phyloP scores from a whole-genome alignment of 2,888 invertebrate species.

The Alviniconcha strummeri region DNA sequence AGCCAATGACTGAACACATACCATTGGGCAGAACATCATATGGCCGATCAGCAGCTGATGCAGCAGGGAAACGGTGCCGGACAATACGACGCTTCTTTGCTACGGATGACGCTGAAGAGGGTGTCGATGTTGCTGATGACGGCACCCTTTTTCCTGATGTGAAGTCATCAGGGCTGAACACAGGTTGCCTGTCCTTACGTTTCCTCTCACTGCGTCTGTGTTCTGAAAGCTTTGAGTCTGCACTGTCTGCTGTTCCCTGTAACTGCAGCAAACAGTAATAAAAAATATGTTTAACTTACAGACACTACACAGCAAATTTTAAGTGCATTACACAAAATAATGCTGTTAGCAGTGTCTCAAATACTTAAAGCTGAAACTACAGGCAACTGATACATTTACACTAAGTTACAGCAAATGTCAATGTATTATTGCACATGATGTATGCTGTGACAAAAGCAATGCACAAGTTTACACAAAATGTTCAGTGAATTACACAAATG shows the following conservation, averaged over 20 bases:
- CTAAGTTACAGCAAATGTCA: too few relatives aligned
- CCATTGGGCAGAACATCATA: slow-evolving; percentile 58
- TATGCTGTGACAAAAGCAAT: too few relatives aligned
- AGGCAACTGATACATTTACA: too few relatives aligned
- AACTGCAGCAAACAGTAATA: background rate
- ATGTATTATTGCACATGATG: too few relatives aligned
- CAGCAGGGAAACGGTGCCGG: slow-evolving; percentile 5
- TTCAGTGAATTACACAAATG: too few relatives aligned
- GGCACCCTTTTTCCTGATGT: background rate
- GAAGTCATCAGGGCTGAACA: slow-evolving; percentile 32
- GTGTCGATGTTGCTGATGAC: background rate
- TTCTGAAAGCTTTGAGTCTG: background rate
- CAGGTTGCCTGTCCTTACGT: slow-evolving; percentile 17
- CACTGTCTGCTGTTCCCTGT: too few relatives aligned
- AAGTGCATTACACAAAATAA: too few relatives aligned
- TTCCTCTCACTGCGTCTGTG: slow-evolving; percentile 29
- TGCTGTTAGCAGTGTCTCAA: too few relatives aligned
- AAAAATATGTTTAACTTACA: background rate
- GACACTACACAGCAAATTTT: too few relatives aligned
- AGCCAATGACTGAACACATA: slow-evolving; percentile 17
- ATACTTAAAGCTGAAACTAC: too few relatives aligned
- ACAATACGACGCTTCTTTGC: slow-evolving; percentile 8
- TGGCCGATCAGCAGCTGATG: slow-evolving; percentile 46
- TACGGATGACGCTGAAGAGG: background rate
- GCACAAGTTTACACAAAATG: too few relatives aligned